These are phyloP conservation scores for Oryzias celebensis DNA, from an alignment of 2,113 vertebrate genomes.

Conservation along the genomic window DNA sequence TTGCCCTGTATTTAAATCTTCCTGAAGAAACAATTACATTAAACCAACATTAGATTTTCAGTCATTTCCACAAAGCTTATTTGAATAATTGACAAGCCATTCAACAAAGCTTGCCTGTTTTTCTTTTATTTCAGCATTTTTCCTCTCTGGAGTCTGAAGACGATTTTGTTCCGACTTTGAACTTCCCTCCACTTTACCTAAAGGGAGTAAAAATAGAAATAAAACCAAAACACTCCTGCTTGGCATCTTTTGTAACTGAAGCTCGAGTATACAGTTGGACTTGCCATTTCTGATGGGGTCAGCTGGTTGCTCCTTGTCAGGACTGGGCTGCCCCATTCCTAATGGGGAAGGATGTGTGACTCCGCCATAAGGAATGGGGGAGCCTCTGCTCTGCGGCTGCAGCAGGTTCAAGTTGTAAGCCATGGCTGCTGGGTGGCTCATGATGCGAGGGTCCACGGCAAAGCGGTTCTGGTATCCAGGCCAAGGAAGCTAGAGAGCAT, in stretches of 20 bases:
- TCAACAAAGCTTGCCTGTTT: slow-evolving; percentile 70
- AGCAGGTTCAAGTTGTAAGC: slow-evolving; percentile 97
- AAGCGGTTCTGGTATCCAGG: slow-evolving; percentile 96
- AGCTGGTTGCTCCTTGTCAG: slow-evolving; percentile 89
- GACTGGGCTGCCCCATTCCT: slow-evolving; percentile 85
- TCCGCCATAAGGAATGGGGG: slow-evolving; percentile 90
- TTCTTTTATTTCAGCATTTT: slow-evolving; percentile 85
- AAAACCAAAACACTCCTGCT: slow-evolving; percentile 9
- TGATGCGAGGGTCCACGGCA: slow-evolving; percentile 93
- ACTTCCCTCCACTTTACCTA: slow-evolving; percentile 90
- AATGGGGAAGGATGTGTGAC: slow-evolving; percentile 90
- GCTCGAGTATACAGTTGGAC: slow-evolving; percentile 18
- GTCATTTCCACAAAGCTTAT: neutral
- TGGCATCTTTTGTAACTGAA: neutral
- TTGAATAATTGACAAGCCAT: neutral
- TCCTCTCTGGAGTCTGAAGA: slow-evolving; percentile 93
- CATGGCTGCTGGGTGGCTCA: slow-evolving; percentile 96
- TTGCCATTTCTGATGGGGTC: slow-evolving; percentile 88
- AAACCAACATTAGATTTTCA: neutral
- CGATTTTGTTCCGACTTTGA: slow-evolving; percentile 86
- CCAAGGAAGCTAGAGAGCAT: slow-evolving; percentile 86
- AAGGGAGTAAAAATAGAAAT: slow-evolving; percentile 1
- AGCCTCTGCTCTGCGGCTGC: slow-evolving; percentile 89
- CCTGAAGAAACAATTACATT: slow-evolving; percentile 66
- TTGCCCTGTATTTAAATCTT: slow-evolving; percentile 85